Percentiles rank a stretch among this genome's conserved stretches.
phyloP scores from a whole-genome alignment of 2,113 vertebrate genomes.

The Marcusenius ussheri region DNA sequence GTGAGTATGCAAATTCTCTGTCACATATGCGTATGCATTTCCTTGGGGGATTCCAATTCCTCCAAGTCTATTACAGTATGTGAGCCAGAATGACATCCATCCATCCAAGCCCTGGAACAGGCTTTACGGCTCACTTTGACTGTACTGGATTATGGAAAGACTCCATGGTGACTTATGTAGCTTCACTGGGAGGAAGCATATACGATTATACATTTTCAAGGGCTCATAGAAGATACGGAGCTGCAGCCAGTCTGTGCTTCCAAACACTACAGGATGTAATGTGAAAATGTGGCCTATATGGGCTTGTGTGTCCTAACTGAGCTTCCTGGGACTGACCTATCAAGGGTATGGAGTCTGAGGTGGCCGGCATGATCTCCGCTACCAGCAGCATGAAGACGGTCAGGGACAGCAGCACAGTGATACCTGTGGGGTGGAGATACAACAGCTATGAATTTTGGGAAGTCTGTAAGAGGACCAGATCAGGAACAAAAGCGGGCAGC shows the following conservation, averaged over 20 bases:
- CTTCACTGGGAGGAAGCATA: neutral
- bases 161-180: neutral
- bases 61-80: neutral
- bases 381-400: constrained; percentile 35
- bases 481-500: neutral
- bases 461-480: neutral
- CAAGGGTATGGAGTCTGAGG: constrained; percentile 33
- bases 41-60: neutral
- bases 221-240: neutral
- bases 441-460: neutral
- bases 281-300: neutral
- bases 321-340: constrained; percentile 20
- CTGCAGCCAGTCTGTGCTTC: neutral
- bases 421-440: constrained; percentile 19
- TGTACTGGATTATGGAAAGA: neutral
- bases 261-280: neutral
- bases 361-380: constrained; percentile 36
- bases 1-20: neutral
- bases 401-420: constrained; percentile 34
- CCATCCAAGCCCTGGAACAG: neutral
- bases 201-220: neutral
- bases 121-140: neutral
- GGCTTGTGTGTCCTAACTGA: neutral
- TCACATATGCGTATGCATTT: neutral
- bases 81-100: neutral